A percentile compares a stretch with the other conserved stretches of the same genome.
Evolutionary conservation across 2,113 vertebrate species (phyloP).

Genomic region (Pachypanchax playfairii): DNA sequence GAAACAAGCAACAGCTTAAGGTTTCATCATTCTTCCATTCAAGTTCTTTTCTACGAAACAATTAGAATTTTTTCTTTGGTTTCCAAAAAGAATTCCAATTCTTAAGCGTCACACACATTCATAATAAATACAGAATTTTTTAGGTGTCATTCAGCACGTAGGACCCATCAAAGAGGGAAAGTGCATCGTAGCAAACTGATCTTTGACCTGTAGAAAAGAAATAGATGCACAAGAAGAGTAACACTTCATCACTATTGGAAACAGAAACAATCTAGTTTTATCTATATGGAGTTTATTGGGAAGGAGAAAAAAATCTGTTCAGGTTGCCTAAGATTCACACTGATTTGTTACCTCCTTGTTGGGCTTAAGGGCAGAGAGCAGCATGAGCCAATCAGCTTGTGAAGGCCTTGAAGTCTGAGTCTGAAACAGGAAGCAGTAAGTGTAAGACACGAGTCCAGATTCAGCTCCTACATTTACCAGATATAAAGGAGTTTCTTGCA

Average conservation of each 20-base stretch:
- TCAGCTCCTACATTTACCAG: background rate
- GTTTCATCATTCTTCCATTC: background rate
- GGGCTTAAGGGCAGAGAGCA: slow-evolving; percentile 58
- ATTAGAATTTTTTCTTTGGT: slow-evolving; percentile 14
- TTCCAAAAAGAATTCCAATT: slow-evolving; percentile 60
- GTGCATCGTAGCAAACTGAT: slow-evolving; percentile 60
- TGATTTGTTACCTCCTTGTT: slow-evolving; percentile 74
- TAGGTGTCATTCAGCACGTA: slow-evolving; percentile 71
- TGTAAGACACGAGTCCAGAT: slow-evolving; percentile 52
- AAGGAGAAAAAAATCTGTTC: background rate
- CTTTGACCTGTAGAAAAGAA: slow-evolving; percentile 75
- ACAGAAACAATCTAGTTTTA: slow-evolving; percentile 4
- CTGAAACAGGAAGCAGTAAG: slow-evolving; percentile 80
- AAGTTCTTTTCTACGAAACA: slow-evolving; percentile 6
- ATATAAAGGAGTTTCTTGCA: background rate
- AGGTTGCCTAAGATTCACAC: slow-evolving; percentile 22
- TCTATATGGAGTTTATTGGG: slow-evolving; percentile 3
- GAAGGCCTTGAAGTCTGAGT: slow-evolving; percentile 85
- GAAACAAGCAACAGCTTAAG: slow-evolving; percentile 30
- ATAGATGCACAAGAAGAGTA: slow-evolving; percentile 60
- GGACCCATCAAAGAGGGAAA: slow-evolving; percentile 55
- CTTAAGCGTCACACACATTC: slow-evolving; percentile 33
- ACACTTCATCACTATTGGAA: slow-evolving; percentile 20
- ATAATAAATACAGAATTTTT: slow-evolving; percentile 42
- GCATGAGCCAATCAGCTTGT: slow-evolving; percentile 77